Base-by-base conservation (phyloP, 1,140 invertebrate genomes). In the Euura saliciscinereae region DNA sequence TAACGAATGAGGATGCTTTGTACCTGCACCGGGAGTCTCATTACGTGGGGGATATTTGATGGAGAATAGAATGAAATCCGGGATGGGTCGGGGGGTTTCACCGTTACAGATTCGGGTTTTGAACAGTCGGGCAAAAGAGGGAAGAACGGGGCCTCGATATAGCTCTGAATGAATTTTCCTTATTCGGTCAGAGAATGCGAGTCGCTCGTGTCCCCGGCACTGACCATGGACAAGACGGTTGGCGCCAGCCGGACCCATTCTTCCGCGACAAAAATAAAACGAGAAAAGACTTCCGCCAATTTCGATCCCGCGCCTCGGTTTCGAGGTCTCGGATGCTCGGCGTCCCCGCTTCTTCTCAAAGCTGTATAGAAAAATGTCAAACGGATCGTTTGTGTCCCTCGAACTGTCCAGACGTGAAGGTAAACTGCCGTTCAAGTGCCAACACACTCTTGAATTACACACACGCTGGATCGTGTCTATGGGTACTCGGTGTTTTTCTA, bases 231-330 rank as follows among this genome's bases (percentile, higher is more conserved):
- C 51, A 59, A 59, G 51, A 3, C 51, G 51, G 13, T 8, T n/a
- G 5, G 51, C 51, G 51, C 51, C 51, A 59, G 51, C 51, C 51
- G 13, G 13, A 59, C 8, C 51, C 51, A 59, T 59, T n/a, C 51
- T 59, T 59, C 13, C 51, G 51, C 51, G 51, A 59, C 51, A n/a
- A 6, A 0, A 59, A 59, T 59, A 59, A 11, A 59, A 59, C 3
- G 13, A 59, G 51, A 59, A 59, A 59, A 59, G 51, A 59, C 51
- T 59, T 59, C 51, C 51, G 51, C 51, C 51, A 59, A 59, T 59
- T 11, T 11, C 51, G 3, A 11, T n/a, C 28, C 28, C 28, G 51
- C 51, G 8, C 51, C 51, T 59, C 3, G 28, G 28, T 28, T 59
- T n/a, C 51, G 51, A 59, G 51, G 51, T n/a, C 3, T 59, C 51